These are phyloP conservation scores for Pygmarrhopalites habei DNA, from an alignment of 1,140 invertebrate species.

Conservation along the genomic window DNA sequence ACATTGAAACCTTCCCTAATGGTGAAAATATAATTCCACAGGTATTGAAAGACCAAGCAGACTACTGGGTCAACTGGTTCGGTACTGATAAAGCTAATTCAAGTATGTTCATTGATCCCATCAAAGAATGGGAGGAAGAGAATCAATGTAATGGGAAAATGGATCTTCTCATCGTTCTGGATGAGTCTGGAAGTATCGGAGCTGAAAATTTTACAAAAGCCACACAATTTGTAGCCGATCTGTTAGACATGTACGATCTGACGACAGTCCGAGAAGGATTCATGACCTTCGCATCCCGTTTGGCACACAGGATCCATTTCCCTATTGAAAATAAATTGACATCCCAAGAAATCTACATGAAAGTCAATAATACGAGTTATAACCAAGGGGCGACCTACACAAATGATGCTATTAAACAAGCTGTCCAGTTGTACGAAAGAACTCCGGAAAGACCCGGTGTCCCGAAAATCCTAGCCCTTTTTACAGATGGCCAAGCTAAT, in stretches of 20 bases:
- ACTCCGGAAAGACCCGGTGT: background rate
- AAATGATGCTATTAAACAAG: background rate
- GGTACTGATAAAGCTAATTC: background rate
- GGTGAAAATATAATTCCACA: too few relatives aligned
- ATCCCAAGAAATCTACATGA: background rate
- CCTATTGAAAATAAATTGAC: background rate
- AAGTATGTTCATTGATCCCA: background rate
- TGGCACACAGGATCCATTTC: background rate
- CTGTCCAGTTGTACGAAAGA: background rate
- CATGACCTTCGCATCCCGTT: background rate
- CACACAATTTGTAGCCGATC: constrained; percentile 5
- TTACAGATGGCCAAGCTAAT: background rate
- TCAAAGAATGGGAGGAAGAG: background rate
- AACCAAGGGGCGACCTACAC: background rate
- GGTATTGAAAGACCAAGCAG: background rate
- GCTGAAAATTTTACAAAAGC: constrained; percentile 2
- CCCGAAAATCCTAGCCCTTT: background rate
- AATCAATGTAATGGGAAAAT: constrained; percentile 8
- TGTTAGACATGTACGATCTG: background rate
- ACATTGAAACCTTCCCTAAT: too few relatives aligned
- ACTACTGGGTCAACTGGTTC: background rate
- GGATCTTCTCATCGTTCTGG: constrained; percentile 15
- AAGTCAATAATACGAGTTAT: background rate
- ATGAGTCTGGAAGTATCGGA: constrained; percentile 17
- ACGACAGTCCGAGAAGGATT: background rate